These are phyloP conservation scores for Bombus confusus DNA, from an alignment of 1,140 invertebrate genomes.

Conservation along the genomic window DNA sequence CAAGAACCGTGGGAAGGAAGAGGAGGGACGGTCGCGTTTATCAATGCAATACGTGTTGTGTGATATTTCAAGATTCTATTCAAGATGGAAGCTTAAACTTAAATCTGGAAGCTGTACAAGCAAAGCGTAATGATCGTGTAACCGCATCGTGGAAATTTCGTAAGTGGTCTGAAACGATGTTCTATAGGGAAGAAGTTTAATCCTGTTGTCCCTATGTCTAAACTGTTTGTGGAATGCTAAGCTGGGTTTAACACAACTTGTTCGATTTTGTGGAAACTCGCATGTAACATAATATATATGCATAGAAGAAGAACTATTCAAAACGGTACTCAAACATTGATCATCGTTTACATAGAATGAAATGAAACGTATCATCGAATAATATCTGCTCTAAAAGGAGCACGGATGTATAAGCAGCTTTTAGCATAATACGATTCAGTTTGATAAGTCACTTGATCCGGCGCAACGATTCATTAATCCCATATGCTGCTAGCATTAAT, in stretches of 20 bases:
- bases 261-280: constrained; percentile 9
- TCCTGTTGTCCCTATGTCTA: neutral
- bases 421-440: neutral
- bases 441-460: neutral
- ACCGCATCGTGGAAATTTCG: neutral
- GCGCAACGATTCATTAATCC: neutral
- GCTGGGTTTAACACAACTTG: constrained; percentile 2
- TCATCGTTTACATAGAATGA: too few species aligned
- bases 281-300: neutral
- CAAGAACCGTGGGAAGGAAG: neutral
- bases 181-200: neutral
- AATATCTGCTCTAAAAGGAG: neutral
- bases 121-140: neutral
- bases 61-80: neutral
- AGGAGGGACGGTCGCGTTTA: neutral
- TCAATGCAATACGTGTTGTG: neutral
- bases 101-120: neutral
- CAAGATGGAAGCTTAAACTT: neutral
- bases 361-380: too few species aligned
- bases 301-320: too few species aligned
- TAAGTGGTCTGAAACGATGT: neutral
- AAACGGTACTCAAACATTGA: too few species aligned
- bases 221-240: neutral
- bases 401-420: neutral
- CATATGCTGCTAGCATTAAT: neutral